Percentiles rank a stretch among this genome's conserved stretches.
These are phyloP conservation scores for Drosophila phalerata DNA, from an alignment of 2,888 invertebrate genomes.

Conservation along the genomic window DNA sequence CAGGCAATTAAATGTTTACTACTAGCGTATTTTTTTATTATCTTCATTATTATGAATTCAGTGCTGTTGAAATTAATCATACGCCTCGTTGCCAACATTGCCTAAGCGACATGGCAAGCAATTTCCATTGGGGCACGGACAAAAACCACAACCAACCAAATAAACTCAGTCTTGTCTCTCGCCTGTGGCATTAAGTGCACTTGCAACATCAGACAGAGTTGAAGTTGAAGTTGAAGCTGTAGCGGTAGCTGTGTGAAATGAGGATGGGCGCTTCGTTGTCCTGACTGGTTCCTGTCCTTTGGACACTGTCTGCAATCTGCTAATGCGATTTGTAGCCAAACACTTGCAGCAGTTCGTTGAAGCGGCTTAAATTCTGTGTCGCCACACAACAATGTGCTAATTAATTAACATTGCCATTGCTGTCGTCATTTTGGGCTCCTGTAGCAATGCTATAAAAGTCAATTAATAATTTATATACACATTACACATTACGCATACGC, in stretches of 20 bases:
- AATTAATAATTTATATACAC: slow-evolving; percentile 71
- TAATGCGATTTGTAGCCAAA: slow-evolving; percentile 67
- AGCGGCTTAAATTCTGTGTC: slow-evolving; percentile 53
- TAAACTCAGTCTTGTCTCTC: slow-evolving; percentile 24
- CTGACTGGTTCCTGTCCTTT: slow-evolving; percentile 19
- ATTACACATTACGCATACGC: slow-evolving; percentile 69
- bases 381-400: slow-evolving; percentile 56
- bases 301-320: slow-evolving; percentile 30
- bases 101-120: slow-evolving; percentile 42
- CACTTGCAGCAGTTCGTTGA: slow-evolving; percentile 55
- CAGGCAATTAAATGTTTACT: slow-evolving; percentile 72
- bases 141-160: slow-evolving; percentile 46
- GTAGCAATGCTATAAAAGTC: slow-evolving; percentile 41
- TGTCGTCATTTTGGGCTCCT: background rate
- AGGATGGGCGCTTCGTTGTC: background rate
- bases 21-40: slow-evolving; percentile 50
- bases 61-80: slow-evolving; percentile 64
- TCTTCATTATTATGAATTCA: slow-evolving; percentile 32
- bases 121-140: slow-evolving; percentile 14
- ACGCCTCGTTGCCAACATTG: slow-evolving; percentile 55
- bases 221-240: slow-evolving; percentile 1
- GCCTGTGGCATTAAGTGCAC: slow-evolving; percentile 49
- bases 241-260: background rate
- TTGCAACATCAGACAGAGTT: slow-evolving; percentile 15
- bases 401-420: slow-evolving; percentile 63